Percentiles rank a stretch among this genome's conserved stretches.
These are phyloP conservation scores for Dermatemys mawii DNA, from an alignment of 2,113 vertebrate species.

Conservation along the genomic window DNA sequence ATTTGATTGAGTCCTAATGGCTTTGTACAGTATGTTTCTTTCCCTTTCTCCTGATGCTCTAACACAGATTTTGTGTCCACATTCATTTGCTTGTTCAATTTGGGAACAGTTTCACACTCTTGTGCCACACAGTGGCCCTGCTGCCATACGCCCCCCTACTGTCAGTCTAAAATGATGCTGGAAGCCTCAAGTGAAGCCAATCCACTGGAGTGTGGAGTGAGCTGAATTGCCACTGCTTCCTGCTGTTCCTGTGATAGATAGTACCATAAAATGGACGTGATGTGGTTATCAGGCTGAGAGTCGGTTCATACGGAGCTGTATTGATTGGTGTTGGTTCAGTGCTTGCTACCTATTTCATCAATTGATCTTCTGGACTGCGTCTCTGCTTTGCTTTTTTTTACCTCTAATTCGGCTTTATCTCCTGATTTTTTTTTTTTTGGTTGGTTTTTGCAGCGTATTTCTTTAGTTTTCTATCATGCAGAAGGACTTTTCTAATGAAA, in stretches of 20 bases:
- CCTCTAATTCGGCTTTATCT: conserved; percentile 71
- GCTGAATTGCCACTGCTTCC: conserved; percentile 40
- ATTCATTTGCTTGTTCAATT: background rate
- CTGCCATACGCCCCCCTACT: background rate
- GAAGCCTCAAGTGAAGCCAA: background rate
- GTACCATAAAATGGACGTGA: conserved; percentile 61
- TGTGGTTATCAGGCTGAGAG: conserved; percentile 74
- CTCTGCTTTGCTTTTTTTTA: conserved; percentile 62
- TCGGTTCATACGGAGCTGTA: conserved; percentile 66
- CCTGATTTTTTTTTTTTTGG: conserved; percentile 63
- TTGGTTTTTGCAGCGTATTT: conserved; percentile 57
- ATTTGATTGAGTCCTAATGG: background rate
- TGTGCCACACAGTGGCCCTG: accelerated
- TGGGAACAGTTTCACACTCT: background rate
- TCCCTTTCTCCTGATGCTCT: background rate
- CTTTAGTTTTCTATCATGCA: conserved; percentile 56
- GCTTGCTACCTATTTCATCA: conserved; percentile 71
- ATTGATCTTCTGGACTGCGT: conserved; percentile 73
- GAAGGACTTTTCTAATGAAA: conserved; percentile 48
- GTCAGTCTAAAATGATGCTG: background rate
- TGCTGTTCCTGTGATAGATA: conserved; percentile 62
- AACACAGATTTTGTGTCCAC: background rate
- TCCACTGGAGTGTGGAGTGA: conserved; percentile 3
- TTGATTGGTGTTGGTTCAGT: conserved; percentile 72
- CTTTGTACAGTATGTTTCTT: background rate